Evolutionary conservation across 2,797 vertebrate species (phyloP).

Genomic region (Phylloscopus collybita): DNA sequence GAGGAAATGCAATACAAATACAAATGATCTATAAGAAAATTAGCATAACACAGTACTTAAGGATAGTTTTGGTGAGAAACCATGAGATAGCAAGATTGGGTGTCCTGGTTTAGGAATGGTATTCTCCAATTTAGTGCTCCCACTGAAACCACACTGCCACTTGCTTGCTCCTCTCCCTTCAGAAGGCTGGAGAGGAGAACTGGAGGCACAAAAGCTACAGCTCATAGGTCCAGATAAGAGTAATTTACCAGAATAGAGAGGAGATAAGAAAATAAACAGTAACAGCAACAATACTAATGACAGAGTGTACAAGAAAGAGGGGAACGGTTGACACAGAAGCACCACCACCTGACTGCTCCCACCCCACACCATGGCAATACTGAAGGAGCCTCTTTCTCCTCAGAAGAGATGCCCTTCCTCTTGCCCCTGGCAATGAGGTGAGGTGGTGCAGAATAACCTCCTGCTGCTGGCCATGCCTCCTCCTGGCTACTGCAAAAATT

Average conservation of each 20-base stretch:
- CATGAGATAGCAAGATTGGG: fast-evolving
- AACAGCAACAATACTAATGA: neutral
- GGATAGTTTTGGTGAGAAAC: neutral
- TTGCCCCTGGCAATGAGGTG: fast-evolving
- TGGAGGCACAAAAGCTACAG: neutral
- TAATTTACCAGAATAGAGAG: neutral
- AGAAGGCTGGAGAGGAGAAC: neutral
- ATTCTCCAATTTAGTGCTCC: neutral
- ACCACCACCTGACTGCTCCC: neutral
- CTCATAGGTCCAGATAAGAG: neutral
- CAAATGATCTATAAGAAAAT: neutral
- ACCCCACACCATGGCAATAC: fast-evolving
- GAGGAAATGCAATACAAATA: neutral
- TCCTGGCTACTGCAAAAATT: neutral
- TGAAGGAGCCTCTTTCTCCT: neutral
- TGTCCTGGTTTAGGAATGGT: neutral
- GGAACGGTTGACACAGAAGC: neutral
- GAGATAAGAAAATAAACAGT: neutral
- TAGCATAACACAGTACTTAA: neutral
- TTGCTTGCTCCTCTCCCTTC: neutral
- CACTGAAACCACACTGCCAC: neutral
- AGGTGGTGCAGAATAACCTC: neutral
- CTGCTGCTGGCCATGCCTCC: neutral
- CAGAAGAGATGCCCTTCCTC: neutral
- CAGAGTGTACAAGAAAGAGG: neutral